Conservation (phyloP, 2,113 vertebrate genomes). For the Pomatorhinus ruficollis region DNA sequence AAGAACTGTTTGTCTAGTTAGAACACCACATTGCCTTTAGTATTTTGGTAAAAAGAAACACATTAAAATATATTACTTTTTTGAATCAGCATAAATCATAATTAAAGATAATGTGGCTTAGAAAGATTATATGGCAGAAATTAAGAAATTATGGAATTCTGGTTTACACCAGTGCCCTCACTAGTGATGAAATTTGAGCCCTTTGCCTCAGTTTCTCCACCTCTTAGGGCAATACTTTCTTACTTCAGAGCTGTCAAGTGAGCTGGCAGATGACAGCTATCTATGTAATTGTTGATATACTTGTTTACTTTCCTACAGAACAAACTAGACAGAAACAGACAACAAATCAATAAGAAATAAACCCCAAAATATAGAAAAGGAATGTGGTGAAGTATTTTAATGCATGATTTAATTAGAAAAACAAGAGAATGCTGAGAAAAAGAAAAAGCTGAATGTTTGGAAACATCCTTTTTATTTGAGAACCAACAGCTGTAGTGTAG, state of each 20-base stretch:
- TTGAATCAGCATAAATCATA: neutral
- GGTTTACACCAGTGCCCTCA: neutral
- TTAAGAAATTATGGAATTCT: neutral
- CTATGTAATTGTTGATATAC: neutral
- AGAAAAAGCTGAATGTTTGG: neutral
- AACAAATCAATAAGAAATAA: neutral
- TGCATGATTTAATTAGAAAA: neutral
- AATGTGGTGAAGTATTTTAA: neutral
- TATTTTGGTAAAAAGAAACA: neutral
- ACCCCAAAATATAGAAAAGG: neutral
- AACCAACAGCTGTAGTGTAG: neutral
- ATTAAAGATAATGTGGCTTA: neutral
- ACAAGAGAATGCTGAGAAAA: neutral
- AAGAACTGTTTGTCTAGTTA: neutral
- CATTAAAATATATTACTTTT: neutral
- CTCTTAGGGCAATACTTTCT: neutral
- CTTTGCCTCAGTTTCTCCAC: neutral
- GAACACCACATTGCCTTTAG: neutral
- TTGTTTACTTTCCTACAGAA: neutral
- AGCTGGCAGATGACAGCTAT: neutral
- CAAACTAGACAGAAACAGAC: neutral
- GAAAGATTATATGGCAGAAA: neutral
- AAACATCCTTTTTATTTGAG: neutral
- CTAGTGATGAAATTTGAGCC: neutral
- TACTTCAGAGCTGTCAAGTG: neutral